Conservation (phyloP, 2,888 invertebrate species). For the Mycogona germanica region DNA sequence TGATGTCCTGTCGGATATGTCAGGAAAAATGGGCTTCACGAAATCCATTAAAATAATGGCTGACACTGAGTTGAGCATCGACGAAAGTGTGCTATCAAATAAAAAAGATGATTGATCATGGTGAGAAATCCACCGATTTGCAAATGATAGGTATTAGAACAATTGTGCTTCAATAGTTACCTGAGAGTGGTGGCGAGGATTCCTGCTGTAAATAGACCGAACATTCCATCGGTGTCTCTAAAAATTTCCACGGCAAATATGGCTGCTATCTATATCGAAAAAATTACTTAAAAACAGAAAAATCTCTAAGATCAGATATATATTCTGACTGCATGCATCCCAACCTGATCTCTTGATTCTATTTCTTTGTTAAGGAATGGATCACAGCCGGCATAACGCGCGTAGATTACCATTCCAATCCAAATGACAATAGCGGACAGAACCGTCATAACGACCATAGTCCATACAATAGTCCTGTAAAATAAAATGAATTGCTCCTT, state of each 20-base stretch:
- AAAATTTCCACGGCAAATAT: slow-evolving; percentile 13
- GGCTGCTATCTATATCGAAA: slow-evolving; percentile 3
- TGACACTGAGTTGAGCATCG: slow-evolving; percentile 8
- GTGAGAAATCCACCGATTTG: neutral
- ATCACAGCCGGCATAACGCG: slow-evolving; percentile 11
- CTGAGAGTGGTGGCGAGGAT: slow-evolving; percentile 9
- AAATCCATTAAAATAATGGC: slow-evolving; percentile 9
- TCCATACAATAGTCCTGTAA: slow-evolving; percentile 2
- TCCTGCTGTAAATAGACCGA: slow-evolving; percentile 4
- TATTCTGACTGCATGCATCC: neutral
- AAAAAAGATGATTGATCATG: neutral
- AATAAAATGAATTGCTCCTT: neutral
- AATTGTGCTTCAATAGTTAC: neutral
- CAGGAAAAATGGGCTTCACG: neutral
- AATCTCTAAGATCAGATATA: neutral
- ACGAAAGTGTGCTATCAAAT: slow-evolving; percentile 7
- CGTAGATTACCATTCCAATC: slow-evolving; percentile 10
- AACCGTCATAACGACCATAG: neutral
- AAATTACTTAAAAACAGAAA: neutral
- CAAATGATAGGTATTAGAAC: neutral
- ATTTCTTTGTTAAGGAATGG: slow-evolving; percentile 4
- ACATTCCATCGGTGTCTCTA: slow-evolving; percentile 1
- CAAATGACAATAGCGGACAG: neutral
- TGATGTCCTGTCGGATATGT: neutral
- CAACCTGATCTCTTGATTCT: slow-evolving; percentile 12